phyloP scores from a whole-genome alignment of 92 coral and sea anemone species.

The Pocillopora meandrina region DNA sequence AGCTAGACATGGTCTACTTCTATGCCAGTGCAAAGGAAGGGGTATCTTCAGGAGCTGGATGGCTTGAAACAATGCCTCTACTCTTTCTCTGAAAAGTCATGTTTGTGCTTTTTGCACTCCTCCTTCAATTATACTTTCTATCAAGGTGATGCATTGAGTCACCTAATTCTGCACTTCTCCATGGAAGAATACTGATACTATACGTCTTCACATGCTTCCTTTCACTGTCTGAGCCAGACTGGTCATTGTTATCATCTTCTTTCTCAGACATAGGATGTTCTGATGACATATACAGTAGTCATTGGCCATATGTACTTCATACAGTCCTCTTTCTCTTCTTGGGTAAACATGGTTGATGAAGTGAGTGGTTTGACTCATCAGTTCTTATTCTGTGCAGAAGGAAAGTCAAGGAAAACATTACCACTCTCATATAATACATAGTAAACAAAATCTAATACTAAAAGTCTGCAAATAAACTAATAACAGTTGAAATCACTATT shows the following conservation, averaged over 20 bases:
- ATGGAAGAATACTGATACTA: neutral
- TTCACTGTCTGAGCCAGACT: neutral
- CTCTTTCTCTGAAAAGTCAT: neutral
- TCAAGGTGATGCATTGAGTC: neutral
- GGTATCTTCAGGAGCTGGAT: constrained; percentile 2
- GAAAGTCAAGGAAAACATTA: neutral
- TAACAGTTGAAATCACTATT: neutral
- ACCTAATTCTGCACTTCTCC: neutral
- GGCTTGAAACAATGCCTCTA: neutral
- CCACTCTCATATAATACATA: neutral
- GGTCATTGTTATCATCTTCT: neutral
- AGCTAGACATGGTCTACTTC: neutral
- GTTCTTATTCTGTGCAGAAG: neutral
- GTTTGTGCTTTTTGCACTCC: neutral
- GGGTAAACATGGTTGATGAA: neutral
- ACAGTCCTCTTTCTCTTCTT: neutral
- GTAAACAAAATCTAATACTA: neutral
- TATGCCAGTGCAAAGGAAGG: neutral
- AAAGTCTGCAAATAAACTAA: neutral
- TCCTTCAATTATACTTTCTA: neutral
- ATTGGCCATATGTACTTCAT: neutral
- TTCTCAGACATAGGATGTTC: neutral
- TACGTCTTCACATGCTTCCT: neutral
- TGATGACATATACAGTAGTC: neutral
- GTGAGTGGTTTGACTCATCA: neutral